Base-by-base conservation (phyloP, 23 tunicate species). In the Corella eumyota region DNA sequence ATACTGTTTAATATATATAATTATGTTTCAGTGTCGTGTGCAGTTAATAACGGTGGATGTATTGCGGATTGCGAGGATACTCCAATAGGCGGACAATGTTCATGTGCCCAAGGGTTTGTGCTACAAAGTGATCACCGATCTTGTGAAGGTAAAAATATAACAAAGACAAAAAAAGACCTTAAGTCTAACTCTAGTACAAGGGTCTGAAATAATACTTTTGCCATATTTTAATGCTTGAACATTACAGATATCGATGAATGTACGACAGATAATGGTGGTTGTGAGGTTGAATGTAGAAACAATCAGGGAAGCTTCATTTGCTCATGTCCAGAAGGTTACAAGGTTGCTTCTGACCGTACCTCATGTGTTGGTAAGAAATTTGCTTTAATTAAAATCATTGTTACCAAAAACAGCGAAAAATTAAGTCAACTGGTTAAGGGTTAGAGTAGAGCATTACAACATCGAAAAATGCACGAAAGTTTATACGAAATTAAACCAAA, bases 11-110 rank as follows among this genome's bases (percentile, higher is more conserved):
- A n/a, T n/a, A n/a, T n/a, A n/a, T n/a, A n/a, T n/a, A n/a, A n/a
- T n/a, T n/a, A n/a, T 40, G 48, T 15, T 40, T 19, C 57, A 19
- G 23, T 26, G 23, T 51, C 68, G 27, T 80, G 90, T 40, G 73
- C 90, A 2, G 73, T 80, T 2, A 79, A 80, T 28, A 80, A 80
- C 68, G 90, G 90, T 3, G 90, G 90, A 2, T 80, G 90, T 67
- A 66, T 65, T 31, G 69, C 49, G 22, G 62, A 60, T 17, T 82
- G 92, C 33, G 81, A 82, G 32, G 75, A 65, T 54, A 74, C 81
- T 1, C 92, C 92, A 6, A 59, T 67, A 6, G 81, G 92, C 1
- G 92, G 61, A 1, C 92, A 82, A 34, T 82, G 92, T 58, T 82
- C 76, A 0, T 74, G 81, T 68, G 65, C 77, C 17, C 24, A 25